phyloP scores from a whole-genome alignment of 2,797 vertebrate genomes.

The Anabas testudineus region DNA sequence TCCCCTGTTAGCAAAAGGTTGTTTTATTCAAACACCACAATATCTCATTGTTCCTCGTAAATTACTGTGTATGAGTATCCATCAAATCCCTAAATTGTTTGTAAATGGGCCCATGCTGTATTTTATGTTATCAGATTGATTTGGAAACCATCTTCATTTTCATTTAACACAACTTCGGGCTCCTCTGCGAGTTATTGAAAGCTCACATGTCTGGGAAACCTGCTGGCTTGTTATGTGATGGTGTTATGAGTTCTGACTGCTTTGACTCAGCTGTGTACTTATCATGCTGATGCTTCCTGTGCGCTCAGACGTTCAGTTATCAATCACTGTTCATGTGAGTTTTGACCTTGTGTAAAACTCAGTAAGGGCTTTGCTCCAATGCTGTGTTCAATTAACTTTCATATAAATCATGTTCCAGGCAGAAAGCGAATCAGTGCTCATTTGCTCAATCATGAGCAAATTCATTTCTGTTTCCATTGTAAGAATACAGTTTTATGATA shows the following conservation, averaged over 20 bases:
- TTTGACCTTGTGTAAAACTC: conserved; percentile 31
- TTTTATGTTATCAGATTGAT: conserved; percentile 13
- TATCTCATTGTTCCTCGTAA: conserved; percentile 5
- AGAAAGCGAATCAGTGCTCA: background rate
- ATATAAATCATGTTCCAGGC: conserved; percentile 23
- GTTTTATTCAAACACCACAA: conserved; percentile 3
- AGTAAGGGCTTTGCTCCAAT: conserved; percentile 4
- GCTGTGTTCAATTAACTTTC: conserved; percentile 26
- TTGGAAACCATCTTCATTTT: conserved; percentile 6
- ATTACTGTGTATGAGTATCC: background rate
- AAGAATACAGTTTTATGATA: background rate
- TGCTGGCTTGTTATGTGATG: conserved; percentile 33
- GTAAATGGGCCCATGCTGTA: background rate
- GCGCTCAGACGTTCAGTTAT: conserved; percentile 44
- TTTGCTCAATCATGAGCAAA: conserved; percentile 6
- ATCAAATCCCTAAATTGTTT: conserved; percentile 6
- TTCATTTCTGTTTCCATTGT: background rate
- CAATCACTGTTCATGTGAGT: conserved; percentile 45
- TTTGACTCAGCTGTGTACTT: conserved; percentile 64
- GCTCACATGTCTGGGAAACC: conserved; percentile 23
- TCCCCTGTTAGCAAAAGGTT: conserved; percentile 26
- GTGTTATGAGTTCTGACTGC: conserved; percentile 49
- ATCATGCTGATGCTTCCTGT: conserved; percentile 46
- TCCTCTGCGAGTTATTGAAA: conserved; percentile 24
- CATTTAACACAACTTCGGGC: background rate